These are phyloP conservation scores for Ptilonorhynchus violaceus DNA, from an alignment of 2,113 vertebrate species.

Conservation along the genomic window DNA sequence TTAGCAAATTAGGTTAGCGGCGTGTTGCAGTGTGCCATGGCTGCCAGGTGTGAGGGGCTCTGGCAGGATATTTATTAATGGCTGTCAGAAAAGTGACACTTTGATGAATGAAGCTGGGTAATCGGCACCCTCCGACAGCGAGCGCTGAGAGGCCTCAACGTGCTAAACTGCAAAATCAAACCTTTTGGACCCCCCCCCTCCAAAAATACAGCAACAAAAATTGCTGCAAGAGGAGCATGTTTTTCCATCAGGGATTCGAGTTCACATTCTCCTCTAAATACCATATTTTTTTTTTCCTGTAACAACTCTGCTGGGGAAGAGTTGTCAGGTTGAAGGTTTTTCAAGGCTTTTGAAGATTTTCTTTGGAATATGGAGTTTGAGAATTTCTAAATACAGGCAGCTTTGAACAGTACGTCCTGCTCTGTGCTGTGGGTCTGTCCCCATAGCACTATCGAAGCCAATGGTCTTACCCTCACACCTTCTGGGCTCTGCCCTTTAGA, in stretches of 20 bases:
- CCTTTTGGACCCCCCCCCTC: conserved; percentile 40
- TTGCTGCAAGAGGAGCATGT: background rate
- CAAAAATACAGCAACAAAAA: conserved; percentile 37
- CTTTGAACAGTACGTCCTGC: background rate
- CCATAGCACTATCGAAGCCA: background rate
- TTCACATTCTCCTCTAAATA: background rate
- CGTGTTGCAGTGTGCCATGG: conserved; percentile 86
- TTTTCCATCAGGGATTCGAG: background rate
- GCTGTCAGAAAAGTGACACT: conserved; percentile 99
- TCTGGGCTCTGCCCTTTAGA: background rate
- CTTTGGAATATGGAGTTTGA: background rate
- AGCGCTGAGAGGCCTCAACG: conserved; percentile 93
- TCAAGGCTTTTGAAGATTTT: background rate
- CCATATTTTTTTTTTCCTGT: background rate
- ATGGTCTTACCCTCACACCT: background rate
- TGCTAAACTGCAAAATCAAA: conserved; percentile 86
- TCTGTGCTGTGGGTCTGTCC: background rate
- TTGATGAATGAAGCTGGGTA: conserved; percentile 99
- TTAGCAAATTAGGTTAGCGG: conserved; percentile 99
- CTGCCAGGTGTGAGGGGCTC: conserved; percentile 97
- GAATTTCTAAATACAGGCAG: background rate
- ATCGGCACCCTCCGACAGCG: conserved; percentile 93
- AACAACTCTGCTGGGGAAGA: background rate
- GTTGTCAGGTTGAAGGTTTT: background rate
- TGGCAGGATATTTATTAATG: conserved; percentile 99